Conservation (phyloP, 2,888 invertebrate genomes). For the Luffia ferchaultella region DNA sequence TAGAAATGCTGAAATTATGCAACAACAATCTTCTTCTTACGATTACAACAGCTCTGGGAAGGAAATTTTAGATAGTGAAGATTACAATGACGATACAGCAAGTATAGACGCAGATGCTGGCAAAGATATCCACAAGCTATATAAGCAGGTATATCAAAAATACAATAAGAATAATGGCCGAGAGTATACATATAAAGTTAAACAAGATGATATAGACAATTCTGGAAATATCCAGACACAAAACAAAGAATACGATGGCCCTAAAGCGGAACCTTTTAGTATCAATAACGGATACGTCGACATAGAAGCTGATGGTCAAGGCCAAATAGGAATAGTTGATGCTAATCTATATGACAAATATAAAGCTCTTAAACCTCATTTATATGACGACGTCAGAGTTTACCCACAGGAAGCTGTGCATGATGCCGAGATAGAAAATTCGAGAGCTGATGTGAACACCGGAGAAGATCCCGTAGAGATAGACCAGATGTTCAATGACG, state of each 20-base stretch:
- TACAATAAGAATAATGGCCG: neutral
- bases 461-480: conserved; percentile 24
- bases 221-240: neutral
- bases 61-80: neutral
- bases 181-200: conserved; percentile 1
- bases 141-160: neutral
- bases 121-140: neutral
- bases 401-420: conserved; percentile 24
- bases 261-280: conserved; percentile 7
- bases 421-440: conserved; percentile 17
- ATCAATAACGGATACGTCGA: conserved; percentile 11
- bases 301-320: conserved; percentile 15
- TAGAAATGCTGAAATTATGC: conserved; percentile 24
- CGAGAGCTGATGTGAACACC: conserved; percentile 20
- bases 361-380: conserved; percentile 26
- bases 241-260: neutral
- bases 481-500: conserved; percentile 30
- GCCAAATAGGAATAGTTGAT: conserved; percentile 18
- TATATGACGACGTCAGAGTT: conserved; percentile 25
- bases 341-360: conserved; percentile 27
- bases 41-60: conserved; percentile 23
- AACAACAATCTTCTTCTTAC: conserved; percentile 30
- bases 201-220: conserved; percentile 4
- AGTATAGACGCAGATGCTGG: neutral
- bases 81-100: conserved; percentile 10